Conservation (phyloP, 2,888 invertebrate species). For the Cataglyphis livida region DNA sequence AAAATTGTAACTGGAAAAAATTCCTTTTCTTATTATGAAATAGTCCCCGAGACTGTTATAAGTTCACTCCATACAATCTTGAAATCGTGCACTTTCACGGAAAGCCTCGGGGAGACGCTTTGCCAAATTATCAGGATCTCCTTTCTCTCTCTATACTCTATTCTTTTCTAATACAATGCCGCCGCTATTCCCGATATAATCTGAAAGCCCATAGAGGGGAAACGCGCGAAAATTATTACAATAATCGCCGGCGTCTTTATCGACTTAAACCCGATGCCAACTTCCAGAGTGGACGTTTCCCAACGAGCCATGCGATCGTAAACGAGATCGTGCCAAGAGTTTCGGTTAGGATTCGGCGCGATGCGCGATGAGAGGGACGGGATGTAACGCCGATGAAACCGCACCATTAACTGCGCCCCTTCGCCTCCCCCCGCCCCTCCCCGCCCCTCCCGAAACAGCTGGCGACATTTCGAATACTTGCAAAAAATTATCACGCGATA, state of each 20-base stretch:
- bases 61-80: neutral
- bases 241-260: conserved; percentile 71
- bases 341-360: conserved; percentile 51
- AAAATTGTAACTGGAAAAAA: neutral
- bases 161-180: conserved; percentile 39
- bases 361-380: conserved; percentile 29
- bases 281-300: conserved; percentile 55
- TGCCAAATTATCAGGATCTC: conserved; percentile 52
- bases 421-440: neutral
- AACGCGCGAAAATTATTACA: conserved; percentile 66
- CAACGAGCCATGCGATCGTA: conserved; percentile 61
- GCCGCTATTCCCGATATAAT: conserved; percentile 25
- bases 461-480: conserved; percentile 45
- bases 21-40: neutral
- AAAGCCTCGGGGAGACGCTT: neutral
- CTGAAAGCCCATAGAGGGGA: conserved; percentile 14
- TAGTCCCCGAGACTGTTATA: neutral
- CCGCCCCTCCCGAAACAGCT: neutral
- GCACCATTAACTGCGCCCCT: conserved; percentile 21
- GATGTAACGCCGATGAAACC: conserved; percentile 36
- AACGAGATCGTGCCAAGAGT: conserved; percentile 70
- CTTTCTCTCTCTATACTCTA: conserved; percentile 8
- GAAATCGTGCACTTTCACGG: conserved; percentile 9
- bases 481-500: conserved; percentile 66
- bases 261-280: conserved; percentile 70